Percentiles rank a stretch among this genome's conserved stretches.
Evolutionary conservation across 2,797 vertebrate species (phyloP).

Genomic region (Heterohyrax brucei): DNA sequence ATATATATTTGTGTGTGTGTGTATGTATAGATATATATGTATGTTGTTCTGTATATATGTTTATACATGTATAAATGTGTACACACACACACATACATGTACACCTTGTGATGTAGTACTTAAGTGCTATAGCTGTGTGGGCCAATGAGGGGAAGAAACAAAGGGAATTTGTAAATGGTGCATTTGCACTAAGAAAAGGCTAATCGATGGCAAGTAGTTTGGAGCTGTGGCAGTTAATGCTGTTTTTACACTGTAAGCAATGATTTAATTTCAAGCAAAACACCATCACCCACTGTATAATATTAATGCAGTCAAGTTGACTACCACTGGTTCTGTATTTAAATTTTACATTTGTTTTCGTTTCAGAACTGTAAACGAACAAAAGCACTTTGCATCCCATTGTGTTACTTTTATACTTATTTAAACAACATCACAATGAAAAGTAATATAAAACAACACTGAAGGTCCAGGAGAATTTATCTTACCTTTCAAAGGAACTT

Average conservation of each 20-base stretch:
- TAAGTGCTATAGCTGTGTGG: neutral
- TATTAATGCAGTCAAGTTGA: neutral
- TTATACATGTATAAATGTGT: too few species aligned
- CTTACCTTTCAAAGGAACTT: conserved; percentile 14
- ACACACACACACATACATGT: too few species aligned
- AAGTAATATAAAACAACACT: conserved; percentile 24
- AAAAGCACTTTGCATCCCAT: neutral
- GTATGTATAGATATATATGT: too few species aligned
- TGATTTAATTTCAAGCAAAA: neutral
- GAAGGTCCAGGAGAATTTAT: neutral
- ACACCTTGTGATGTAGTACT: too few species aligned
- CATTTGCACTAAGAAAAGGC: neutral
- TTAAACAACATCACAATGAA: neutral
- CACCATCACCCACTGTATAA: neutral
- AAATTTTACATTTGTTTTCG: neutral
- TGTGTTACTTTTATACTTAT: neutral
- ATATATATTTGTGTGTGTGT: too few species aligned
- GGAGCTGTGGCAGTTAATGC: neutral
- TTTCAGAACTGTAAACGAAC: neutral
- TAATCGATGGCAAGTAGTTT: neutral
- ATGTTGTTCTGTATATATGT: too few species aligned
- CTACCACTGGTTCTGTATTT: neutral
- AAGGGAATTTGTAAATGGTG: neutral
- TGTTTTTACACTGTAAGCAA: neutral
- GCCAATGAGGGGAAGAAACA: neutral